phyloP scores from a whole-genome alignment of 1,140 invertebrate genomes.

The Drosophila biarmipes region DNA sequence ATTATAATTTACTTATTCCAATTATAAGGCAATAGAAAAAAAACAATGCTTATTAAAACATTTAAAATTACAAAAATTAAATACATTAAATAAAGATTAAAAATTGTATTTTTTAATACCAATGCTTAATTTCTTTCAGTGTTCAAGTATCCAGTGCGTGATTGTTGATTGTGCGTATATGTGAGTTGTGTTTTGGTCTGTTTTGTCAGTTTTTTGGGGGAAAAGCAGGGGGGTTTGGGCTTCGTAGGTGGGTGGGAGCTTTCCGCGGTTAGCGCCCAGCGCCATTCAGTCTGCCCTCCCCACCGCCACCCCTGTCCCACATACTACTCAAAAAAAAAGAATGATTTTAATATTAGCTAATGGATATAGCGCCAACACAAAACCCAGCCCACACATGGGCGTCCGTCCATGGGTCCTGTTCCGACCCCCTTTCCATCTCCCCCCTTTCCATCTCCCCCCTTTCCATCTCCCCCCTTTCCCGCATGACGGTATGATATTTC shows the following conservation, averaged over 20 bases:
- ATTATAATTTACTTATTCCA: too few species aligned
- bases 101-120: too few species aligned
- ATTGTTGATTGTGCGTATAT: constrained; percentile 60
- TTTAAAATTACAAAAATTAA: too few species aligned
- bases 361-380: constrained; percentile 68
- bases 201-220: constrained; percentile 39
- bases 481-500: constrained; percentile 81
- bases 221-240: constrained; percentile 9
- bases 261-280: constrained; percentile 38
- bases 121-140: not conserved
- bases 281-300: constrained; percentile 66
- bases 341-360: constrained; percentile 83
- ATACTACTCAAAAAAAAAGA: constrained; percentile 29
- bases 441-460: not conserved
- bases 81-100: too few species aligned
- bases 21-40: too few species aligned
- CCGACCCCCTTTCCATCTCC: not conserved
- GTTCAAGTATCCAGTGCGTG: constrained; percentile 29
- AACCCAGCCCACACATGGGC: constrained; percentile 28
- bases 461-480: constrained; percentile 38
- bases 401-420: constrained; percentile 26
- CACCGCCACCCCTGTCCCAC: not conserved
- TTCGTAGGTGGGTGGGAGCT: constrained; percentile 7
- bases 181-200: constrained; percentile 29
- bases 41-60: too few species aligned